Evolutionary conservation across 2,113 vertebrate genomes (phyloP), one percentile per base, ranked within the genome.

Genomic region (Leiothrix lutea): DNA sequence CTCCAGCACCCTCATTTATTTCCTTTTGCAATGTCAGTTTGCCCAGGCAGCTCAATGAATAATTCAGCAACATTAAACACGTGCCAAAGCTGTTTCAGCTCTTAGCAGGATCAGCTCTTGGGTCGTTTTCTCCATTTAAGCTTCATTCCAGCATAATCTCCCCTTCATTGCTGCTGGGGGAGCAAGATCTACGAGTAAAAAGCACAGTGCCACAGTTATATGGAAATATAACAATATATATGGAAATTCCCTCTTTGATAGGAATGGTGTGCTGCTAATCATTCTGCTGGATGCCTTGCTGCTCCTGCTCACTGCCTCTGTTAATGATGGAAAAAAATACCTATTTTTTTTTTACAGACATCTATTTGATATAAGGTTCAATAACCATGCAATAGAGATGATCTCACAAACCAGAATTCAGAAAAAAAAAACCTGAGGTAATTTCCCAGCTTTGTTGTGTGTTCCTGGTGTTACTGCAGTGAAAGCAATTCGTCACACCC

Each of bases 1-100:
- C 50, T 66, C 74, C 85, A 54, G 74, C 60, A 73, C 23, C 33
- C 60, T 74, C 71, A 50, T 75, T 88, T 90, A 65, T 80, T 94
- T 75, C 35, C 62, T 56, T 72, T 45, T 50, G 58, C 70, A 81
- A 50, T 50, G 58, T 82, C 81, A 45, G 33, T 66, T 94, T 87
- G 80, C 53, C 73, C 53, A 11, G 74, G 25, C 84, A 86, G 71
- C 38, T 77, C 48, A 38, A 72, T 95, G 91, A 94, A 95, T 95
- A 97, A 95, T 96, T 97, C 93, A 97, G 79, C 54, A 61, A 42
- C 17, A 26, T 74, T 87, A 91, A 94, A 72, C 94, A 94, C 6
- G 4, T 54, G 72, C 53, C 51, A 85, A 51, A 95, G 80, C 58
- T 11, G 8, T 75, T 92, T 78, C 16, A 3, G 60, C 83, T 78